Evolutionary conservation across 2,888 invertebrate species (phyloP), one percentile per base, ranked within the genome.

Genomic region (Orthonychiurus folsomi): DNA sequence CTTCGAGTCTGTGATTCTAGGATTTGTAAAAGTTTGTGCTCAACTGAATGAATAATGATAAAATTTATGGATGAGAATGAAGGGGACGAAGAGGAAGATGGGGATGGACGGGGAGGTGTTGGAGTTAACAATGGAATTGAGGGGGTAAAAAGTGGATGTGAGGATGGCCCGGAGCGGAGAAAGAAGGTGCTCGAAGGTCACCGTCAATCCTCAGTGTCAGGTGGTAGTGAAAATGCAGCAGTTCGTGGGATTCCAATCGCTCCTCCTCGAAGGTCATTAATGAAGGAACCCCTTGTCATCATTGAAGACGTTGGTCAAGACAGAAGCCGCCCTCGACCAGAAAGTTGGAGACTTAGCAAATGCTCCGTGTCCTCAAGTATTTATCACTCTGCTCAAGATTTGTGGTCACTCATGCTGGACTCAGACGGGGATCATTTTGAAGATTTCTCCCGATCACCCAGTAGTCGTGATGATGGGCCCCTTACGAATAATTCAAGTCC

Each of bases 311-410:
- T 5, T 37, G 37, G 37, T 15, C 5, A 15, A 9, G 37, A 15
- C 37, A 37, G 37, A 9, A 15, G 37, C 37, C 5, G 37, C 15
- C 9, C 9, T 37, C 37, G 37, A n/a, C 56, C 56, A 23, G 25
- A 73, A 20, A 70, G 69, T 1, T 73, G 73, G 73, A 50, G 71
- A 21, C 61, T 68, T 48, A 70, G 70, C 61, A 68, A 68, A 57
- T 67, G 69, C 50, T 73, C 73, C 18, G 69, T 71, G 3, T 70
- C 70, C 47, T 69, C 67, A 9, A 9, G 9, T 52, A 64, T 72
- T 57, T 73, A 73, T 52, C 71, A 73, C 60, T 66, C 66, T 63
- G 73, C 73, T 52, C 71, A 73, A 48, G 73, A 73, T 62, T 65
- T 72, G 23, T 63, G 68, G 55, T 71, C 71, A 61, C 63, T 71